A percentile compares a stretch with the other conserved stretches of the same genome.
Conservation (phyloP, 2,797 vertebrate genomes). For the Phoebastria nigripes region DNA sequence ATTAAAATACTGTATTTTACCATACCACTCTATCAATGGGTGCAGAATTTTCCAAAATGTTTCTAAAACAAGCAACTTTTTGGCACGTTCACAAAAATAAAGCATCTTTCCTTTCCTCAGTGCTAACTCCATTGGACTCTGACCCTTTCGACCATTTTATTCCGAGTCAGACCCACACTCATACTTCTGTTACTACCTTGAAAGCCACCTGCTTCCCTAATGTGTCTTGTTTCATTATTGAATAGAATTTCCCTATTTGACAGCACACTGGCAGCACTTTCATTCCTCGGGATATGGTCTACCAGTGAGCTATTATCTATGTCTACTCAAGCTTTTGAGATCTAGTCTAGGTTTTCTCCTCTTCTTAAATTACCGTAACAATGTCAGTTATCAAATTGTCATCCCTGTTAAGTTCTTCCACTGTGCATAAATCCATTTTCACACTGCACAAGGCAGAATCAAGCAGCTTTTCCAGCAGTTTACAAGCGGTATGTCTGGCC, state of each 20-base stretch:
- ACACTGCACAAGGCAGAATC: constrained; percentile 1
- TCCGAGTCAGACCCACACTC: not conserved
- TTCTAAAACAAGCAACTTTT: not conserved
- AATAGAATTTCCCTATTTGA: not conserved
- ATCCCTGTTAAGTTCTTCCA: constrained; percentile 21
- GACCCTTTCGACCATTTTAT: not conserved
- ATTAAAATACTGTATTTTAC: not conserved
- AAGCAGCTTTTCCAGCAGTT: constrained; percentile 26
- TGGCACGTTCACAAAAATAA: not conserved
- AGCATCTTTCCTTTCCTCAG: not conserved
- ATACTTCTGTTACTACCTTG: not conserved
- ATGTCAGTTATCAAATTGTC: constrained; percentile 26
- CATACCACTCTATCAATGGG: not conserved
- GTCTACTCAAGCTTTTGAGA: constrained; percentile 28
- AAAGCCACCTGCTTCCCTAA: not conserved
- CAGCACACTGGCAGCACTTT: not conserved
- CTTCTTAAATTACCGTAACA: not conserved
- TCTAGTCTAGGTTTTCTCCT: not conserved
- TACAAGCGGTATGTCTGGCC: not conserved
- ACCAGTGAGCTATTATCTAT: not conserved
- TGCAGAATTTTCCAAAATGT: not conserved
- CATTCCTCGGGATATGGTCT: not conserved
- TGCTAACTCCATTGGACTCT: not conserved
- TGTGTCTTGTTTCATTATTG: not conserved
- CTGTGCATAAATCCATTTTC: constrained; percentile 33